Base-by-base conservation (phyloP, 2,113 vertebrate species). In the Sander lucioperca region DNA sequence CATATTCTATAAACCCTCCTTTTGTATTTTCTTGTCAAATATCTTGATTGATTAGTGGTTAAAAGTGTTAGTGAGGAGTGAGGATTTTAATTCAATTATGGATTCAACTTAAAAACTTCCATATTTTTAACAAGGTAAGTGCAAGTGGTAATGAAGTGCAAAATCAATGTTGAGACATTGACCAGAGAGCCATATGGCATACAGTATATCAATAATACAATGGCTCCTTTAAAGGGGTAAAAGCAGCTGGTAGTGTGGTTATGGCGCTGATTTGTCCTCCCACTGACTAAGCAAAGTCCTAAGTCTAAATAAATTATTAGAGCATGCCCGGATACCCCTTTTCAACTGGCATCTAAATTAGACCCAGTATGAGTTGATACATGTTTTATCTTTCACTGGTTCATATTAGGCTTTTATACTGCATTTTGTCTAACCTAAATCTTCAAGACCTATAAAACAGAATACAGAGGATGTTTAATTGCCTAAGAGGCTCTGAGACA, bases 261-360 rank as follows among this genome's bases (percentile, higher is more conserved):
- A 25, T n/a, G 7, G 10, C 13, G n/a, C 59, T 83, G 57, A 79
- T 76, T 76, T 54, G 19, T 83, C 66, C 65, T 25, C 74, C 61
- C 58, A 61, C 77, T 74, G 27, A 67, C 64, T 69, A 74, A 86
- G 30, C 81, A 88, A 90, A 91, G 86, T 86, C 79, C 89, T 51
- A 65, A 83, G 84, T 85, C 56, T 79, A 58, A 83, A 65, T 27
- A 82, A 63, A 71, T 63, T 70, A 16, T 43, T 18, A 39, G 64
- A 71, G 6, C 19, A 54, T 39, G 45, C 47, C 5, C 25, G 10
- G 18, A 47, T 19, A 33, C 1, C 2, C 14, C 25, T 58, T 18
- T 10, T 33, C 11, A 30, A 2, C 30, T 51, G 30, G 16, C 33
- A 67, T 6, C 18, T 58, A 39, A 76, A 39, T 0, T 51, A 39